Conservation (phyloP, 2,113 vertebrate genomes). For the Narcine bancroftii region DNA sequence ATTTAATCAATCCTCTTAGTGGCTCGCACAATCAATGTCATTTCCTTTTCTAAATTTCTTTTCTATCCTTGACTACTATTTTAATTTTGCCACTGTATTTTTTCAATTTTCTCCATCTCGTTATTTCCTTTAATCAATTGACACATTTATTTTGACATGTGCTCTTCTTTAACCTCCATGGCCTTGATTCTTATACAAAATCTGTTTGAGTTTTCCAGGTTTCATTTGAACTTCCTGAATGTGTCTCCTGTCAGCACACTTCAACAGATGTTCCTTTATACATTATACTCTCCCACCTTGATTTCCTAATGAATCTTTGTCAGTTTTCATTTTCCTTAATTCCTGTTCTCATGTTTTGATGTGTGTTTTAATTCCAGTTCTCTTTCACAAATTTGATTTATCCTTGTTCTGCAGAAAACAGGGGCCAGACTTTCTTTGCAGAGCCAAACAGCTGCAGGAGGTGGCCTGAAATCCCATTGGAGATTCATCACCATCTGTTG, state of each 20-base stretch:
- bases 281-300: not conserved
- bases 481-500: too few species aligned
- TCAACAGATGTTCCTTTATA: not conserved
- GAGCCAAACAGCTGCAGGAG: too few species aligned
- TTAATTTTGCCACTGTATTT: not conserved
- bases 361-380: not conserved
- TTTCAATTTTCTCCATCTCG: not conserved
- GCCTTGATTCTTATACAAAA: not conserved
- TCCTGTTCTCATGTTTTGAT: not conserved
- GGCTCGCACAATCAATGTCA: not conserved
- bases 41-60: not conserved
- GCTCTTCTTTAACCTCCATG: not conserved
- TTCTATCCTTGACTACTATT: not conserved
- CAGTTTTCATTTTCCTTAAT: not conserved
- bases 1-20: not conserved
- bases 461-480: too few species aligned
- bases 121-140: constrained; percentile 6
- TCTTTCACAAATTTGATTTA: not conserved
- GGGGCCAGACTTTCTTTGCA: too few species aligned
- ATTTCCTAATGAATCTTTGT: not conserved
- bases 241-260: not conserved
- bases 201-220: not conserved
- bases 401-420: not conserved
- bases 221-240: not conserved
- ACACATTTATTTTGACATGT: not conserved